Base-by-base conservation (phyloP, 1,140 invertebrate species). In the Mesaphorura yosii region DNA sequence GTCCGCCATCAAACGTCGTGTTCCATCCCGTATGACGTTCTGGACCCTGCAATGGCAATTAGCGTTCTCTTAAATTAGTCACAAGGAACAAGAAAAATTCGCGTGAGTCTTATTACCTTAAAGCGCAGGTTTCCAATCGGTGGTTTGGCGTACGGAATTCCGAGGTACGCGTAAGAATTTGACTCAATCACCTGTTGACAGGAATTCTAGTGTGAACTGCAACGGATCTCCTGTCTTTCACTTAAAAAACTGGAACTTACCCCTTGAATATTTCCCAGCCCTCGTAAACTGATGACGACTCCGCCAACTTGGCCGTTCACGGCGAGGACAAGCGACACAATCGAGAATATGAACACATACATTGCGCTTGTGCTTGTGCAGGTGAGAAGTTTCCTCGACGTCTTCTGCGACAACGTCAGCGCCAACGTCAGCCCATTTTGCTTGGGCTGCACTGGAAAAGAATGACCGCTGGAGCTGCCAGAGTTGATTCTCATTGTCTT, bases 21-120 rank as follows among this genome's bases (percentile, higher is more conserved):
- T 63, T 63, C 61, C 61, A 63, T n/a, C 61, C 61, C 26, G 55
- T 40, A 48, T 63, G 61, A 12, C 58, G 41, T 34, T 63, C 57
- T 46, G 61, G 61, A 37, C 57, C 57, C 61, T 58, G 27, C 7
- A 41, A 39, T 26, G 31, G 17, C 27, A 14, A 14, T 17, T 15
- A 48, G 37, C 29, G 15, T 14, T 2, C 12, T 29, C 26, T 14
- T 37, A 14, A 20, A 7, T 17, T 10, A 6, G 1, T 38, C 12
- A 27, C 20, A 28, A 47, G 6, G 26, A 47, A 47, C 7, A 47
- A 47, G 7, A 10, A 23, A 7, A n/a, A 42, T 12, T 42, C 20
- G 40, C n/a, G n/a, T 17, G 17, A 17, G 38, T 19, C 4, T 14
- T 34, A 6, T 51, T 55, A 62, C 60, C 56, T 57, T 50, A 51